Base-by-base conservation (phyloP, 1,140 invertebrate genomes). In the Matsumurasca onukii region DNA sequence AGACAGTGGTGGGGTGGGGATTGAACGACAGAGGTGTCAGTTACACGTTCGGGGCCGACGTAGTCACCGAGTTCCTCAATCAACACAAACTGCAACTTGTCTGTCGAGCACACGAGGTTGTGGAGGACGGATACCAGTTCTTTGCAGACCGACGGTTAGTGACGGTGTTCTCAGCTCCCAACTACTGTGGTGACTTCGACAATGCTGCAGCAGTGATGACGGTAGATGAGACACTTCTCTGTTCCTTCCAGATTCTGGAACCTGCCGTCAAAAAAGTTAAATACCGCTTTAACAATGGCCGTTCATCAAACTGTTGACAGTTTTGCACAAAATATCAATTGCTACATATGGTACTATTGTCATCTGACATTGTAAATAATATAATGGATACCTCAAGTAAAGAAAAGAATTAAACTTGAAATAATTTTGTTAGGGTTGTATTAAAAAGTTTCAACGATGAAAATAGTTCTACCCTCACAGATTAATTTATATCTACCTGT, bases 91-190 rank as follows among this genome's bases (percentile, higher is more conserved):
- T 91, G 75, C 89, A 91, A 79, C 82, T 92, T 68, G 90, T 93
- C 74, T 90, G 88, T 75, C 82, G 91, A 75, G 91, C 90, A 25
- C 91, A 93, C 82, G 90, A 93, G 84, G 92, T 94, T 70, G 92
- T 94, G 27, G 92, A 94, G 83, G 92, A 94, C 81, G 92, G 92
- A 0, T 94, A 94, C 76, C 91, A 94, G 79, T 94, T 94, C 79
- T 94, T 96, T 81, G 92, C 92, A 1, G 94, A 95, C 77, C 82
- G 94, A 71, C 91, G 94, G 78, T 82, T 96, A 72, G 94, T 97
- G 2, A 98, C 95, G 20, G 79, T 97, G 25, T 97, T 97, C 76
- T 90, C 88, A 31, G 90, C 90, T 48, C 90, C 90, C 31, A 94
- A 94, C 75, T 94, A 94, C 79, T 94, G 91, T 78, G 92, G 91